phyloP scores from a whole-genome alignment of 1,140 invertebrate genomes.

The Hirudo medicinalis region DNA sequence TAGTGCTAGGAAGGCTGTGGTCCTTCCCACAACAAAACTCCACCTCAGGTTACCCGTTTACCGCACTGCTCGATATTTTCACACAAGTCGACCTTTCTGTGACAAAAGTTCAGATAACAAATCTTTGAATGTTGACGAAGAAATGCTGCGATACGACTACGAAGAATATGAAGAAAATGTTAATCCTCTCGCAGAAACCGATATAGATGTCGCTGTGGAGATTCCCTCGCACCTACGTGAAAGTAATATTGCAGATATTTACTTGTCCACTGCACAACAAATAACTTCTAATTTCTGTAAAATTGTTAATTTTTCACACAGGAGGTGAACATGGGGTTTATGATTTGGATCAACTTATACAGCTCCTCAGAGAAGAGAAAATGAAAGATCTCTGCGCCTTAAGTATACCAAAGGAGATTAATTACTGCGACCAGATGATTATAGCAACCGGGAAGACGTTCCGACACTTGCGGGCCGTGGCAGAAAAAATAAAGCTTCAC shows the following conservation, averaged over 20 bases:
- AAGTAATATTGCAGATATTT: neutral
- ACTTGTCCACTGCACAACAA: neutral
- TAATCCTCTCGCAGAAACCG: slow-evolving; percentile 6
- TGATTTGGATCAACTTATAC: slow-evolving; percentile 70
- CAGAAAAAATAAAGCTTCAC: slow-evolving; percentile 56
- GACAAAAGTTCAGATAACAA: neutral
- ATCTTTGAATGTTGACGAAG: slow-evolving; percentile 21
- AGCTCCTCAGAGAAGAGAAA: slow-evolving; percentile 60
- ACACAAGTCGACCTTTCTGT: no score
- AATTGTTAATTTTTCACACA: slow-evolving; percentile 39
- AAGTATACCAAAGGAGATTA: slow-evolving; percentile 54
- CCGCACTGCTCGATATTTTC: no score
- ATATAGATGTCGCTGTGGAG: slow-evolving; percentile 6
- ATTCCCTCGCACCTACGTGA: neutral
- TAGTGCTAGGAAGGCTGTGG: no score
- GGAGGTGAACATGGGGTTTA: slow-evolving; percentile 65
- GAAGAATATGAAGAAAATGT: slow-evolving; percentile 23
- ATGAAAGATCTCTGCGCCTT: slow-evolving; percentile 67
- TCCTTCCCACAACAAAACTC: no score
- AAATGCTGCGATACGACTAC: slow-evolving; percentile 22
- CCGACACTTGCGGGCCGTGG: slow-evolving; percentile 60
- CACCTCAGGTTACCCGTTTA: no score
- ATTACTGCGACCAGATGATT: slow-evolving; percentile 70
- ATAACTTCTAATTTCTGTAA: neutral
- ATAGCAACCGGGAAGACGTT: slow-evolving; percentile 58